Evolutionary conservation across 1,140 invertebrate genomes (phyloP), one percentile per base, ranked within the genome.

Genomic region (Archegozetes longisetosus): DNA sequence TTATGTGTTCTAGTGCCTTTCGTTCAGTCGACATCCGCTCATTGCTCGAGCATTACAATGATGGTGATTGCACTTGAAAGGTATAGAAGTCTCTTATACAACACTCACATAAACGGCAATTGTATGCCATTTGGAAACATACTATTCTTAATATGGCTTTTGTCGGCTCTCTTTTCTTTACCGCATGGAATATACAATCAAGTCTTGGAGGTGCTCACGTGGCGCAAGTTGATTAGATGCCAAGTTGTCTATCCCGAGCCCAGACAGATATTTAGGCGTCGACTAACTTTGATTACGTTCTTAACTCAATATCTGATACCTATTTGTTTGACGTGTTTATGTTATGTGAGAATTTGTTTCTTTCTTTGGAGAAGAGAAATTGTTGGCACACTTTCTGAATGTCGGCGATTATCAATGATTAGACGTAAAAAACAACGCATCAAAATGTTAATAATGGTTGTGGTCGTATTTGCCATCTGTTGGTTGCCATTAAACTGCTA

Each of bases 171-270:
- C 0, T 80, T 90, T 0, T 94, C 92, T 0, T 76, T 91, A 1
- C 94, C 94, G 0, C 93, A 97, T 64, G 92, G 88, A 0, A 78
- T 93, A 46, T 93, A 89, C 70, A 84, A 69, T 55, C 58, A 70
- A 61, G 66, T 70, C 55, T 47, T 49, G 26, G 13, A 55, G 6
- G 54, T 32, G 24, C 22, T 50, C 26, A 9, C 9, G 6, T 56
- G 25, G 3, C 20, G 12, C 2, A 12, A 14, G 14, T 24, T 60
- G 50, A 28, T 47, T 6, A 20, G 58, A 17, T 60, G 58, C 26
- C 23, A 13, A 2, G 47, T 27, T 27, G n/a, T 63, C 61, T 61
- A 57, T 29, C 55, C 60, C 3, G 24, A 22, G 12, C 17, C 46
- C 13, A 9, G 17, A 22, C 55, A 61, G 9, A 17, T n/a, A 14